Evolutionary conservation across 1,140 invertebrate species (phyloP).

Genomic region (Lethocerus indicus): DNA sequence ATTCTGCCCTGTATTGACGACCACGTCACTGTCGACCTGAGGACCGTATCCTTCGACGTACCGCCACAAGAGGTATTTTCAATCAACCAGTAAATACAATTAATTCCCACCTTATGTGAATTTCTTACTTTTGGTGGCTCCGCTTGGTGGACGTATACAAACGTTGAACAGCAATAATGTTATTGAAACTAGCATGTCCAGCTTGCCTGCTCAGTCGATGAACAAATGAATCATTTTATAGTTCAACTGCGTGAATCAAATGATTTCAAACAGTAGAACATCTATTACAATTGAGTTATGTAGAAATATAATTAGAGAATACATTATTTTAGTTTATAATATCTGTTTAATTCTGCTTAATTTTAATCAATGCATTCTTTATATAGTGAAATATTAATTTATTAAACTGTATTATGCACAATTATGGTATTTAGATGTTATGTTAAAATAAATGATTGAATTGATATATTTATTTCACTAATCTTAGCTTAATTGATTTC

Average conservation of each 20-base stretch:
- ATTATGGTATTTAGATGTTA: neutral
- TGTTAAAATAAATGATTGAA: neutral
- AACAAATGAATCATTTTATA: neutral
- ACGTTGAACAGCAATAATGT: neutral
- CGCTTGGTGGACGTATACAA: neutral
- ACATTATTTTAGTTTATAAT: neutral
- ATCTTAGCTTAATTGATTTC: neutral
- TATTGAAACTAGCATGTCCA: neutral
- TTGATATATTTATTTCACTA: neutral
- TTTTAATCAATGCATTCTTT: neutral
- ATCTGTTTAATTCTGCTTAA: neutral
- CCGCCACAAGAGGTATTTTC: slow-evolving; percentile 76
- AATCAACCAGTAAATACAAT: neutral
- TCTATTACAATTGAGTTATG: too few relatives aligned
- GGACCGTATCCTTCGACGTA: slow-evolving; percentile 83
- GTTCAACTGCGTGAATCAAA: neutral
- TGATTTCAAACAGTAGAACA: too few relatives aligned
- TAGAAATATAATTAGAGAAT: too few relatives aligned
- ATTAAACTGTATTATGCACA: neutral
- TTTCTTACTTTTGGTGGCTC: too few relatives aligned
- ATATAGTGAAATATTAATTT: neutral
- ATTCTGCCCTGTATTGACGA: slow-evolving; percentile 87
- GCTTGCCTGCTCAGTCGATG: neutral
- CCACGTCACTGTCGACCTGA: slow-evolving; percentile 76
- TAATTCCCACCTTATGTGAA: neutral